Percentiles rank a stretch among this genome's conserved stretches.
Evolutionary conservation across 2,888 invertebrate genomes (phyloP).

Genomic region (Timandra comae): DNA sequence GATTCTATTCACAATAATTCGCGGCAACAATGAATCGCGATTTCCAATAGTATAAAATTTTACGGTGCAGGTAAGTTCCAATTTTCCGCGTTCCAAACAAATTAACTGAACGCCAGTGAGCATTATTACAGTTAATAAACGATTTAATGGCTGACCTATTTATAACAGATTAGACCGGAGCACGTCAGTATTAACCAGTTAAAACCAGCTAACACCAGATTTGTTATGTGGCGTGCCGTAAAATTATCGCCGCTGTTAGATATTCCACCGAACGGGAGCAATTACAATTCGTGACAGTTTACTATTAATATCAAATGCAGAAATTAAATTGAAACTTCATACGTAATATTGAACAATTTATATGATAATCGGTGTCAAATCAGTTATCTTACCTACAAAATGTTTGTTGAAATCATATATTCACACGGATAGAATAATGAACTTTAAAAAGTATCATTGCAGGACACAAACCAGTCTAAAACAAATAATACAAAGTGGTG

Average conservation of each 20-base stretch:
- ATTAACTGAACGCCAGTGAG: conserved; percentile 41
- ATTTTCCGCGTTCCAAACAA: conserved; percentile 43
- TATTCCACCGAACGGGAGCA: conserved; percentile 13
- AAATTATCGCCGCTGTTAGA: conserved; percentile 20
- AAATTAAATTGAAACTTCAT: conserved; percentile 4
- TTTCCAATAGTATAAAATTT: conserved; percentile 32
- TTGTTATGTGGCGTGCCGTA: conserved; percentile 20
- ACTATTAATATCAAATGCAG: background rate
- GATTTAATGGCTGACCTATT: conserved; percentile 44
- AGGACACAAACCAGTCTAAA: no score
- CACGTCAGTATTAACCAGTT: conserved; percentile 30
- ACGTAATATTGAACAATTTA: conserved; percentile 1
- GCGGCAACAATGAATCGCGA: conserved; percentile 16
- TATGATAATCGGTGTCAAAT: no score
- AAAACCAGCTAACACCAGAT: conserved; percentile 16
- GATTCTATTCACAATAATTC: conserved; percentile 8
- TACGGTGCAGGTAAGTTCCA: conserved; percentile 31
- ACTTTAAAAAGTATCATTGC: no score
- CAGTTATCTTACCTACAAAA: no score
- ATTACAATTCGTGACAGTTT: conserved; percentile 16
- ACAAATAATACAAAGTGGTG: no score
- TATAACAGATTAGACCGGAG: conserved; percentile 39
- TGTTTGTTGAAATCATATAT: no score
- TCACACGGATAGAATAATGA: no score
- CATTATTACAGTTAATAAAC: conserved; percentile 48